A percentile compares a stretch with the other conserved stretches of the same genome.
Conservation (phyloP, 2,888 invertebrate genomes). For the Argynnis bischoffii region DNA sequence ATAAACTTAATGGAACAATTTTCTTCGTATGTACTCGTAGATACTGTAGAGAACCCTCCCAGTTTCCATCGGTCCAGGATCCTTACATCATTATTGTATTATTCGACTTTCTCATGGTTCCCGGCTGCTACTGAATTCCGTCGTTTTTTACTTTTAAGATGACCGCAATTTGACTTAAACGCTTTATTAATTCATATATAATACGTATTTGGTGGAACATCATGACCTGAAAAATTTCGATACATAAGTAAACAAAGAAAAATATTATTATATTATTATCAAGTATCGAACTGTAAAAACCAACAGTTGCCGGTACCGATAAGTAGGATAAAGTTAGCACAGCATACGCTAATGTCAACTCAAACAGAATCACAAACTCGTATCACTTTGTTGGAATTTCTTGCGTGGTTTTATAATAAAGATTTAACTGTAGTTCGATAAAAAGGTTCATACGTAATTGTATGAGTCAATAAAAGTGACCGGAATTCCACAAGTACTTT, state of each 20-base stretch:
- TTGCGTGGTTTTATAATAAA: constrained; percentile 79
- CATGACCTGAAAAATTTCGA: constrained; percentile 7
- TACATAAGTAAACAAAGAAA: constrained; percentile 49
- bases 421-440: constrained; percentile 70
- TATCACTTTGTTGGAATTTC: constrained; percentile 55
- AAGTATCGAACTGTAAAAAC: constrained; percentile 64
- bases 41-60: constrained; percentile 55
- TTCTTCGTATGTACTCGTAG: neutral
- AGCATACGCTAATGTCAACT: constrained; percentile 59
- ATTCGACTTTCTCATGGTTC: constrained; percentile 78
- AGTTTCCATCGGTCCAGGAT: constrained; percentile 46
- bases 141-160: constrained; percentile 64
- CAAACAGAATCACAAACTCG: constrained; percentile 64
- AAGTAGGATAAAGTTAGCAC: constrained; percentile 75
- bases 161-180: constrained; percentile 72
- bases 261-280: constrained; percentile 63
- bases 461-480: constrained; percentile 63
- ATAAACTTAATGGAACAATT: too few species aligned
- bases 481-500: constrained; percentile 56
- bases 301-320: constrained; percentile 61
- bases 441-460: constrained; percentile 57
- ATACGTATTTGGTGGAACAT: constrained; percentile 28
- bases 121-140: constrained; percentile 76
- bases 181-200: constrained; percentile 62
- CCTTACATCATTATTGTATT: constrained; percentile 45